These are phyloP conservation scores for Cherax destructor DNA, from an alignment of 1,140 invertebrate species.

Conservation along the genomic window DNA sequence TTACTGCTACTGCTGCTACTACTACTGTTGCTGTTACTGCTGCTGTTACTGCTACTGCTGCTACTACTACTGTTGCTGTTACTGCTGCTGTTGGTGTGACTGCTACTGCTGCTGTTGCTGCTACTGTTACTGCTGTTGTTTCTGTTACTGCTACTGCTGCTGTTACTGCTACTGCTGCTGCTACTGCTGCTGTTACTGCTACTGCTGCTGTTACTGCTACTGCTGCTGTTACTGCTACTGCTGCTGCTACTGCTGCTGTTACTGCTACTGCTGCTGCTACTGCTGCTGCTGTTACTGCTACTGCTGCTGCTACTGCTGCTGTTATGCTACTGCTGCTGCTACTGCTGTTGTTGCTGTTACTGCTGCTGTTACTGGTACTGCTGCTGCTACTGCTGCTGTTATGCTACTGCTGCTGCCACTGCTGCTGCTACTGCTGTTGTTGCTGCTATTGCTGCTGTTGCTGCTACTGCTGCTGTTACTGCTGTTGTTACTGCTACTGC, in stretches of 20 bases:
- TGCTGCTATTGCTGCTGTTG: constrained; percentile 1
- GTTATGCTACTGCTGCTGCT: neutral
- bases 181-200: neutral
- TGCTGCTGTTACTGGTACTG: neutral
- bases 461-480: constrained; percentile 8
- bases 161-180: no score
- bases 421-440: neutral
- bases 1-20: no score
- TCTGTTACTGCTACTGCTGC: no score
- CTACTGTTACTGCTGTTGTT: no score
- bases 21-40: no score
- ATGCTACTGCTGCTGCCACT: neutral
- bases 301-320: neutral
- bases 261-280: neutral
- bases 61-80: no score
- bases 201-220: neutral
- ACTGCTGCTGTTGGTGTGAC: no score
- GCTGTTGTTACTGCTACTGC: neutral
- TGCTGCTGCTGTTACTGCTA: neutral
- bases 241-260: no score
- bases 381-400: neutral
- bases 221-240: neutral
- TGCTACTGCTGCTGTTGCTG: no score
- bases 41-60: no score
- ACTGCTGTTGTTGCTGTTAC: neutral